phyloP scores from a whole-genome alignment of 2,888 invertebrate species.

The Clivina fossor region DNA sequence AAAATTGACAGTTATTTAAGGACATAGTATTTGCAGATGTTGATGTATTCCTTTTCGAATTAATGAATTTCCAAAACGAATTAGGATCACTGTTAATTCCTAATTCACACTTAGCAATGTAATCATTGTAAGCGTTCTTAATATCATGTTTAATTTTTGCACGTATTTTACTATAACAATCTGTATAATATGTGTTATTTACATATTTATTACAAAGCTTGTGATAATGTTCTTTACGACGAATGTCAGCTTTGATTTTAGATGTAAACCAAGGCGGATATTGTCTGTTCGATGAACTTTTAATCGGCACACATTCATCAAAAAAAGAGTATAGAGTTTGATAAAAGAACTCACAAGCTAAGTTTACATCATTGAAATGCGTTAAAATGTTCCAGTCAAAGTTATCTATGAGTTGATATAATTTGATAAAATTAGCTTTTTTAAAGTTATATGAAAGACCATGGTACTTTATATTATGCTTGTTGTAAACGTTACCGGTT shows the following conservation, averaged over 20 bases:
- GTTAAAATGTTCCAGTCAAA: neutral
- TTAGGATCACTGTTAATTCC: slow-evolving; percentile 1
- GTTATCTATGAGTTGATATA: neutral
- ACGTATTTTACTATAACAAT: slow-evolving; percentile 2
- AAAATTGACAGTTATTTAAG: neutral
- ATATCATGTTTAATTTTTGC: neutral
- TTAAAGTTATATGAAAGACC: slow-evolving; percentile 1
- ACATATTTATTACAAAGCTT: neutral
- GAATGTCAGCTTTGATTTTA: slow-evolving; percentile 3
- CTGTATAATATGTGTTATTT: neutral
- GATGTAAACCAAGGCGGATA: slow-evolving; percentile 7
- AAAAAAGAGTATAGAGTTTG: neutral
- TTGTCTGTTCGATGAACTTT: neutral
- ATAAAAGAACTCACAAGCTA: slow-evolving; percentile 1
- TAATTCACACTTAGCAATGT: neutral
- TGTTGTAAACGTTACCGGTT: neutral
- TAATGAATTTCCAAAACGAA: slow-evolving; percentile 8
- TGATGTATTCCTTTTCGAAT: slow-evolving; percentile 5
- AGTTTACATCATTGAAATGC: slow-evolving; percentile 4
- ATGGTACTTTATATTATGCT: neutral
- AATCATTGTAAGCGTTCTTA: neutral
- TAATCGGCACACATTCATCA: neutral
- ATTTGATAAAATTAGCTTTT: neutral
- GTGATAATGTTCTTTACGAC: slow-evolving; percentile 1
- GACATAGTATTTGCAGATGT: neutral